Evolutionary conservation across 2,797 vertebrate species (phyloP), one percentile per base, ranked within the genome.

Genomic region (Phrynocephalus vlangalii): DNA sequence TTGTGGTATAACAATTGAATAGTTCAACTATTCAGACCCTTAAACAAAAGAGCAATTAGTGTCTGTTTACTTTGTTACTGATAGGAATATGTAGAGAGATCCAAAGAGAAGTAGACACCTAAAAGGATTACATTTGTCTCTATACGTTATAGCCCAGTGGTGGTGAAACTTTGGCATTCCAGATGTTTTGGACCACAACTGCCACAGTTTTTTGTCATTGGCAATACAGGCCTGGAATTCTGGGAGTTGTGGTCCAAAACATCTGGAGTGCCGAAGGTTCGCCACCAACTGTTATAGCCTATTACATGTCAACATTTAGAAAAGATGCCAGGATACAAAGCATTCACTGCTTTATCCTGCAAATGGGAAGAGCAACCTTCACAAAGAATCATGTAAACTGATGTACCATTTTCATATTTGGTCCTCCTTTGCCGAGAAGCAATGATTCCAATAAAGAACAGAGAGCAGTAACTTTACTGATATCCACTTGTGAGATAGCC

Each of bases 401-500:
- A 87, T 77, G 22, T 97, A 98, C 98, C 97, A 97, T 95, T 85
- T 93, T 90, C 67, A 98, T 91, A 83, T 95, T 93, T 48, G 97
- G 95, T 44, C 97, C 96, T 84, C 94, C 96, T 73, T 95, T 93
- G 82, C 94, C 95, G 82, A 98, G 94, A 87, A 98, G 91, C 91
- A 98, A 92, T 2, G 97, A 97, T 94, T 98, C 97, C 86, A 98
- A 89, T 87, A 98, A 96, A 89, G 94, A 97, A 93, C 98, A 98
- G 44, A 98, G 97, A 38, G 98, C 97, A 86, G 96, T 96, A 82
- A 98, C 97, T 96, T 98, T 98, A 94, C 98, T 98, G 94, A 98
- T 98, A 91, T 98, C 97, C 94, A 98, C 98, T 94, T 98, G 98
- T 68, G 91, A 88, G 83, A 98, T 98, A 2, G 97, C 97, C 95